Evolutionary conservation across 2,113 vertebrate species (phyloP), one percentile per base, ranked within the genome.

Genomic region (Sminthopsis crassicaudata): DNA sequence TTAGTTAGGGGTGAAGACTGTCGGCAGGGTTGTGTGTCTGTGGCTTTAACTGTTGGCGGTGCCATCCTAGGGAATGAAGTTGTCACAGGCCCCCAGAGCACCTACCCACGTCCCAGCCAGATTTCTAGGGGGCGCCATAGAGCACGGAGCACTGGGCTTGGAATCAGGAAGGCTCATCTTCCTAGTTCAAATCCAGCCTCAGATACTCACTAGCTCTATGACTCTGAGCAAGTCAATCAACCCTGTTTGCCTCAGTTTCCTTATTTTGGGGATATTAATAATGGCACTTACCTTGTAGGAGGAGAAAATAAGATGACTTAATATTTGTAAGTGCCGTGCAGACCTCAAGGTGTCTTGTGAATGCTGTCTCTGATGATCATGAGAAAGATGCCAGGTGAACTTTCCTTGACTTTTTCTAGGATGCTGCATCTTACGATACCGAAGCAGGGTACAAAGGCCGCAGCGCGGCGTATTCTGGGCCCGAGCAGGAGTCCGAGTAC

Each of bases 341-440:
- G 57, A 10, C 27, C 26, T 60, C 30, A 3, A 16, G 55, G 55
- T 10, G n/a, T 8, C 26, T 27, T 57, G 27, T 60, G 3, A 67
- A 36, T 14, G 30, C 30, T 16, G 3, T 36, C 27, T 4, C 23
- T 88, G 42, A 2, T 36, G 14, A 67, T 36, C 1, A 1, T 23
- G 67, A 90, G 27, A 26, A 46, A 14, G 24, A 27, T 26, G 9
- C 10, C 89, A 27, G 0, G 1, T 14, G 46, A 27, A 25, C 19
- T 94, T 24, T 25, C 27, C 0, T 94, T 97, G 0, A 27, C 14
- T 26, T 94, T 48, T 91, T 7, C 8, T 93, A 99, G 99, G 99
- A 99, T 0, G 98, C 98, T 0, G 96, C 8, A 51, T 93, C 98
- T 0, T 96, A 97, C 0, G 97, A 98, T 90, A 96, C 96, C 0